Base-by-base conservation (phyloP, 2,888 invertebrate species). In the Drosophila mayaguana region DNA sequence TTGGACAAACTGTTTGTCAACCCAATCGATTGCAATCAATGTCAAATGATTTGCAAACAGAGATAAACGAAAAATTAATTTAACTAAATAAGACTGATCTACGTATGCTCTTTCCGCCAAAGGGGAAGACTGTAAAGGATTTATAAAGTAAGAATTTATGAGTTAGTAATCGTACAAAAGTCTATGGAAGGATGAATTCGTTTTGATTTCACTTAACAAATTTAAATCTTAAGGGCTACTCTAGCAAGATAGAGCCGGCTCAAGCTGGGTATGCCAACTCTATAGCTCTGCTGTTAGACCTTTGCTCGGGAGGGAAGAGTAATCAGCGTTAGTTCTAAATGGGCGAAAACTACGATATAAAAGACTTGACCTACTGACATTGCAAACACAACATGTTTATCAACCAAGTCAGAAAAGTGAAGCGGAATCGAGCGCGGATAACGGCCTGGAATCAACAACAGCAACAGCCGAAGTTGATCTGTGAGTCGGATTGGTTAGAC, bases 1-100 rank as follows among this genome's bases (percentile, higher is more conserved):
- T 87, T 75, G 71, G 75, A 55, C 55, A 64, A 81, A 72, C 60
- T 56, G 40, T 48, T 66, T 68, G 66, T 42, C 46, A 68, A 66
- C 63, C 75, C 69, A 80, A 88, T 88, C 63, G 72, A 85, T 61
- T 77, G 69, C 79, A 50, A 72, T 83, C 69, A 75, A 61, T 66
- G 57, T 36, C 67, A 79, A 87, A 76, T 81, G 88, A 83, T 83
- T 83, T 84, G 88, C 77, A 88, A 55, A 88, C 83, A 83, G 22
- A 50, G 85, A 88, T 83, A 70, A 64, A 48, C 9, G 7, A 14
- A 5, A 28, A 14, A 22, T 32, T 9, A 32, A 18, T 12, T 1
- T 2, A 36, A 8, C 12, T n/a, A 36, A 22, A 16, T 16, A 38
- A 34, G 16, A 25, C 12, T 20, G n/a, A n/a, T 3, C 54, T 16